Base-by-base conservation (phyloP, 2,888 invertebrate genomes). In the Morpho achilles region DNA sequence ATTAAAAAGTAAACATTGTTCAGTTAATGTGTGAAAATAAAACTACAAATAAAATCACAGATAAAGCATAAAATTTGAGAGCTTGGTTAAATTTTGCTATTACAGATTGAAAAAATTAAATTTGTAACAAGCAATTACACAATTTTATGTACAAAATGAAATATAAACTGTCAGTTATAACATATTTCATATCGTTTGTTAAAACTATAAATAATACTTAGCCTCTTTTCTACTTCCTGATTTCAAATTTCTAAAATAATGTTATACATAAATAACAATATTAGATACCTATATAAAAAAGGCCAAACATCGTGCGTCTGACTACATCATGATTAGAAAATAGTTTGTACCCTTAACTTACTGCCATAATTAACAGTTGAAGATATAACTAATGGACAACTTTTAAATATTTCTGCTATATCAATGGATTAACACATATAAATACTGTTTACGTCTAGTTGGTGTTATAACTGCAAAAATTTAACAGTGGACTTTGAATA, bases 11-110 rank as follows among this genome's bases (percentile, higher is more conserved):
- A 76, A 75, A 74, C 79, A 79, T 84, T 86, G 81, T 85, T 87
- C 83, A 84, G 82, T 75, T 83, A 80, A 82, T 80, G 82, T 50
- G 76, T 71, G 77, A 77, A 77, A 76, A 75, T 57, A 69, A 80
- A 79, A 81, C 74, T 73, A 86, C 77, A 79, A 80, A 82, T 66
- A 61, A 66, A 83, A 88, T 89, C 88, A 88, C 89, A 88, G 89
- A 82, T 82, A 73, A 85, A 82, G 80, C 80, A 77, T 73, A 74
- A 70, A 74, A 74, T 77, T 84, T 84, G 84, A 87, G 87, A 88
- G 87, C 87, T 82, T 69, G 70, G 67, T 73, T 71, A 66, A 61
- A 63, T 56, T 40, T 45, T 53, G 55, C 52, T 57, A 50, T 53
- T 41, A 53, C 42, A 50, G 40, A 53, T 60, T 52, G 32, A 50